phyloP scores from a whole-genome alignment of 1,140 invertebrate species.

The Cyclina sinensis region DNA sequence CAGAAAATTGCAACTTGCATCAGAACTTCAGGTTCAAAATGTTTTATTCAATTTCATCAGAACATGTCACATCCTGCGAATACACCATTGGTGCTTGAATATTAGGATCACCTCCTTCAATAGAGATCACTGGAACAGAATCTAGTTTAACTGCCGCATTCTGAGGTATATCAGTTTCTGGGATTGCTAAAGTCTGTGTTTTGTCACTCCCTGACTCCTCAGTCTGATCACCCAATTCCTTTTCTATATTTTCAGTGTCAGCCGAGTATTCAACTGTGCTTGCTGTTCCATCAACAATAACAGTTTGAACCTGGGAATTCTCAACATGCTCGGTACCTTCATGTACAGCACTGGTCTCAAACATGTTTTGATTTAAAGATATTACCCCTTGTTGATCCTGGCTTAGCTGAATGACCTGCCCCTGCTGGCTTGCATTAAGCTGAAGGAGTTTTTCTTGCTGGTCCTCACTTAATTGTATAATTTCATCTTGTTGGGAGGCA shows the following conservation, averaged over 20 bases:
- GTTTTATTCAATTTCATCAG: slow-evolving; percentile 27
- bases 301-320: neutral
- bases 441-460: neutral
- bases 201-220: neutral
- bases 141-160: neutral
- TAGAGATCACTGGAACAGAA: neutral
- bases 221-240: neutral
- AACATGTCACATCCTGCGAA: slow-evolving; percentile 30
- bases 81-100: slow-evolving; percentile 41
- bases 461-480: neutral
- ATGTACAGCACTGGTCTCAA: neutral
- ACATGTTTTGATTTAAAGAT: neutral
- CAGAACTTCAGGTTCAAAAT: no score
- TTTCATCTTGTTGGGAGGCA: neutral
- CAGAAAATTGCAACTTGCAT: no score
- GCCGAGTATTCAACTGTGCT: no score
- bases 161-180: neutral
- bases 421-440: neutral
- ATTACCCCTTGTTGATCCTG: slow-evolving; percentile 29
- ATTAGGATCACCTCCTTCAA: slow-evolving; percentile 33
- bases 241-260: neutral
- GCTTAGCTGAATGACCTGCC: neutral
- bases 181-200: neutral
- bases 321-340: neutral
- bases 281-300: neutral